phyloP scores from a whole-genome alignment of 1,140 invertebrate species.

The Kradibia gibbosae region DNA sequence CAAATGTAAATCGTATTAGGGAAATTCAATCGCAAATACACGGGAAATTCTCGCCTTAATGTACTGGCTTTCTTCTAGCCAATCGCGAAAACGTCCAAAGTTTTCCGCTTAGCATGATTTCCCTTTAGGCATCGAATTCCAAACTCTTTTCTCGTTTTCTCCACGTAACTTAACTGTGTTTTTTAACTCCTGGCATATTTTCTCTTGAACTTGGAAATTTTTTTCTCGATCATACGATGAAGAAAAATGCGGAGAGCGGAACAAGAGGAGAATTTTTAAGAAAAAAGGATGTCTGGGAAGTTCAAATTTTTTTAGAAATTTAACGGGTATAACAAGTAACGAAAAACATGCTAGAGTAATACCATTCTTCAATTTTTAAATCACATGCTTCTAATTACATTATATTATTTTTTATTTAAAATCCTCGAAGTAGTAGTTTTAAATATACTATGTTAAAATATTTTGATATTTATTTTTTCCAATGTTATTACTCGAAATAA shows the following conservation, averaged over 20 bases:
- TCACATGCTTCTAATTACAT: not conserved
- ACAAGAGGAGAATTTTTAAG: not conserved
- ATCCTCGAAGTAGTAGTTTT: too few species aligned
- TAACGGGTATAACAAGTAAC: not conserved
- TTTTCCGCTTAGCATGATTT: conserved; percentile 44
- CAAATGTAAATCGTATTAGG: not conserved
- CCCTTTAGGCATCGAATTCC: conserved; percentile 25
- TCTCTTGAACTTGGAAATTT: conserved; percentile 12
- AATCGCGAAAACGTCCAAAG: conserved; percentile 45
- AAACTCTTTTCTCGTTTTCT: conserved; percentile 1
- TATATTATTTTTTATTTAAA: too few species aligned
- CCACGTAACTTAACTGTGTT: not conserved
- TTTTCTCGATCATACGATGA: not conserved
- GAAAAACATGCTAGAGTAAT: not conserved
- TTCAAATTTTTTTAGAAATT: not conserved
- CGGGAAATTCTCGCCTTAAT: conserved; percentile 15
- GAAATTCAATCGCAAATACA: conserved; percentile 15
- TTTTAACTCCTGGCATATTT: conserved; percentile 3
- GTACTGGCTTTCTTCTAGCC: conserved; percentile 2
- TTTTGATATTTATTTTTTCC: too few species aligned
- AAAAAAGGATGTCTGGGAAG: not conserved
- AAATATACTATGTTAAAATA: too few species aligned
- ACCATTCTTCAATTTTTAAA: not conserved
- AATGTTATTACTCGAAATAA: too few species aligned
- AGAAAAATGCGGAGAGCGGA: too few species aligned